Evolutionary conservation across 1,140 invertebrate species (phyloP).

Genomic region (Acyrthosiphon pisum): DNA sequence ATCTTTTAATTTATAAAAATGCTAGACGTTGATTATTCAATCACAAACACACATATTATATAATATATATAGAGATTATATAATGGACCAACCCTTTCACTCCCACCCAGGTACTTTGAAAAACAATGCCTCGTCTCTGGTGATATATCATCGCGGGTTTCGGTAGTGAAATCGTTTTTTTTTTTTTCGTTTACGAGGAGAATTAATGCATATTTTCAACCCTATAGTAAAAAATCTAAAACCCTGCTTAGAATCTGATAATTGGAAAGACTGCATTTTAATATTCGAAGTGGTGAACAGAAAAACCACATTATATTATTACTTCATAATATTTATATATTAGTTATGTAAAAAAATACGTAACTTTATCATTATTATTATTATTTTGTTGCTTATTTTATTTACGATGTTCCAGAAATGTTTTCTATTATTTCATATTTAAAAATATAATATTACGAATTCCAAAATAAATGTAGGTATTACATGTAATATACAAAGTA

Average conservation of each 20-base stretch:
- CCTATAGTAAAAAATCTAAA: constrained; percentile 43
- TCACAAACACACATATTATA: background rate
- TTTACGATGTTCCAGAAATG: background rate
- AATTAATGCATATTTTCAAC: background rate
- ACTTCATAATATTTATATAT: constrained; percentile 18
- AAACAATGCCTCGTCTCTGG: background rate
- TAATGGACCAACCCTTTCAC: background rate
- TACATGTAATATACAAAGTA: background rate
- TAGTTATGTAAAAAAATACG: constrained; percentile 24
- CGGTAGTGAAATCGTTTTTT: background rate
- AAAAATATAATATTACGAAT: constrained; percentile 43
- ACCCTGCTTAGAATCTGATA: constrained; percentile 51
- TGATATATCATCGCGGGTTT: background rate
- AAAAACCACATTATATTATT: constrained; percentile 21
- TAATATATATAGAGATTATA: background rate
- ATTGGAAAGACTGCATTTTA: constrained; percentile 41
- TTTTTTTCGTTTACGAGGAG: background rate
- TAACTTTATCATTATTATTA: constrained; percentile 32
- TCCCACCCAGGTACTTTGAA: background rate
- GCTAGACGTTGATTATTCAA: background rate
- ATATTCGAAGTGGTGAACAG: background rate
- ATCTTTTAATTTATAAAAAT: background rate
- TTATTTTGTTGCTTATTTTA: constrained; percentile 16
- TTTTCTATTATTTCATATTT: constrained; percentile 16
- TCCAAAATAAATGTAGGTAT: constrained; percentile 31